Evolutionary conservation across 2,113 vertebrate genomes (phyloP).

Genomic region (Lamprologus sp.): DNA sequence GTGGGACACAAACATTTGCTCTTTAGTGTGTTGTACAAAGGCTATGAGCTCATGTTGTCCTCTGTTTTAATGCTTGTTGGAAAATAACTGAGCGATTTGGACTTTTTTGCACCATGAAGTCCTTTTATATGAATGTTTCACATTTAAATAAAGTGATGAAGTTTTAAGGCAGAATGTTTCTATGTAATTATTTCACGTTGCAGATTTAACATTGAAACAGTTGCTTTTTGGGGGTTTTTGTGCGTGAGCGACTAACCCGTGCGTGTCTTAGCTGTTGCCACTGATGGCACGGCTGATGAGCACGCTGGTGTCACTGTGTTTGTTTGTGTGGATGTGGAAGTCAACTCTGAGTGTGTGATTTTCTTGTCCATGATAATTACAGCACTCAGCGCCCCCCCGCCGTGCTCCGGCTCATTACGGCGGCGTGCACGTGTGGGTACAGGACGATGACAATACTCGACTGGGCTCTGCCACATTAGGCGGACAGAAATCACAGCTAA

Average conservation of each 20-base stretch:
- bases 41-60: neutral
- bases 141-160: neutral
- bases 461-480: neutral
- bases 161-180: neutral
- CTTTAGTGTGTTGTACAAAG: neutral
- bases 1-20: neutral
- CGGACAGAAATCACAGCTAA: constrained; percentile 1
- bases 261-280: no score
- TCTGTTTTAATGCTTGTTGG: neutral
- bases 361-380: neutral
- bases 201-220: neutral
- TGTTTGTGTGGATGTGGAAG: neutral
- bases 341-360: neutral
- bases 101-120: neutral
- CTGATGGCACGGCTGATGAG: fast-evolving
- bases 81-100: neutral
- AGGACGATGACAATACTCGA: neutral
- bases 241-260: neutral
- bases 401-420: neutral
- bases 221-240: fast-evolving
- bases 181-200: neutral
- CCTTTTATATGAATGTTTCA: neutral
- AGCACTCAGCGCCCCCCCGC: neutral
- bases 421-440: neutral
- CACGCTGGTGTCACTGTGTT: neutral